Evolutionary conservation across 2,113 vertebrate species (phyloP), one percentile per base, ranked within the genome.

Genomic region (Saccopteryx leptura): DNA sequence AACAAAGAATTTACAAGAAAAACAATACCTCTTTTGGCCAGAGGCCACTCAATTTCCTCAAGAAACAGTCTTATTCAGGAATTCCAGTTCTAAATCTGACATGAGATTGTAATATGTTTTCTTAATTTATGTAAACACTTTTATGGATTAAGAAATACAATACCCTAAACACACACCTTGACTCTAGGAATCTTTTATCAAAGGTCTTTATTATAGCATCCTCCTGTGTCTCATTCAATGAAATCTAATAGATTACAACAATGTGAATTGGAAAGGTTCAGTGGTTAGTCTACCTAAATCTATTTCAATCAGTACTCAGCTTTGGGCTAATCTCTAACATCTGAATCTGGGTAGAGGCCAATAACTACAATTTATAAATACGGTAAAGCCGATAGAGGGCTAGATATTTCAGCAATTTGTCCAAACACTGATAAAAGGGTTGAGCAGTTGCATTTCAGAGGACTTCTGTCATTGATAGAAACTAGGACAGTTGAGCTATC

Each of bases 241-340:
- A 98, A 97, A 98, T 96, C 96, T 98, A 99, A 98, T 13, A 98
- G 97, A 98, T 98, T 94, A 98, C 98, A 99, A 97, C 96, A 90
- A 92, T 97, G 19, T 98, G 98, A 98, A 98, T 89, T 97, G 95
- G 94, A 97, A 96, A 98, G 74, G 93, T 61, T 96, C 74, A 89
- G 95, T 96, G 97, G 96, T 97, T 98, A 98, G 98, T 96, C 98
- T 98, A 98, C 98, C 98, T 98, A 98, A 98, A 98, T 98, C 98
- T 98, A 93, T 95, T 98, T 98, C 98, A 98, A 97, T 98, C 98
- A 98, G 97, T 85, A 97, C 91, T 96, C 83, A 94, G 96, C 90
- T 99, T 98, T 96, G 98, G 95, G 87, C 97, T 98, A 98, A 99
- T 98, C 98, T 98, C 97, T 97, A 98, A 98, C 98, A 98, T 97